These are phyloP conservation scores for Tridacna gigas DNA, from an alignment of 2,888 invertebrate species.

Conservation along the genomic window DNA sequence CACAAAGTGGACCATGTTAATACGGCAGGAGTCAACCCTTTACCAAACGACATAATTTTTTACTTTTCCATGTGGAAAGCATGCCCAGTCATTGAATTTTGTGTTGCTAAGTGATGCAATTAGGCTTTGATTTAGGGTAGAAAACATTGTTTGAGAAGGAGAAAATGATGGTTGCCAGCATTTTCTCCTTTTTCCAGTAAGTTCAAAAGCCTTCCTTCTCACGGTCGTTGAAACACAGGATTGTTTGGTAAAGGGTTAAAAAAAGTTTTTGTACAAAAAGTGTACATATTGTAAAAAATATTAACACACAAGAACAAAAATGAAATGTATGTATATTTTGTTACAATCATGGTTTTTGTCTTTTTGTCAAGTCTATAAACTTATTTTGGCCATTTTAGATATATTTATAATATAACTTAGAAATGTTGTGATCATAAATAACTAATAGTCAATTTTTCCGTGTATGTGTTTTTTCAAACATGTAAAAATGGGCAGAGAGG, in stretches of 20 bases:
- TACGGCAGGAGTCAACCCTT: conserved; percentile 12
- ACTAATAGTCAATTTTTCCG: neutral
- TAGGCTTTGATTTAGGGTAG: too few relatives aligned
- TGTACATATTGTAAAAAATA: conserved; percentile 27
- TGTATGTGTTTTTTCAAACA: neutral
- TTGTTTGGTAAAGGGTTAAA: neutral
- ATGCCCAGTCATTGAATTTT: too few relatives aligned
- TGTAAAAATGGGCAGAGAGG: too few relatives aligned
- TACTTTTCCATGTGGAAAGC: too few relatives aligned
- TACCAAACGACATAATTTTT: too few relatives aligned
- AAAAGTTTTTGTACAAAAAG: conserved; percentile 15
- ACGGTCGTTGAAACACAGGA: too few relatives aligned
- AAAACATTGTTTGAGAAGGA: too few relatives aligned
- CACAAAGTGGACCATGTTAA: conserved; percentile 23
- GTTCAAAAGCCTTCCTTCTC: too few relatives aligned
- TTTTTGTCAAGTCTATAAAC: conserved; percentile 22
- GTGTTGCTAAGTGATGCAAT: too few relatives aligned
- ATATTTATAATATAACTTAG: conserved; percentile 23
- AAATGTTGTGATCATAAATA: conserved; percentile 14
- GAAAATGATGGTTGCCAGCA: too few relatives aligned
- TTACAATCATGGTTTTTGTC: conserved; percentile 12
- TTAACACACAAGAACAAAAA: neutral
- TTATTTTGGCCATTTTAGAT: conserved; percentile 18
- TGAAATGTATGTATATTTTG: conserved; percentile 27
- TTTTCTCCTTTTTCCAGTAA: too few relatives aligned